phyloP scores from a whole-genome alignment of 2,113 vertebrate genomes.

The Balaeniceps rex region DNA sequence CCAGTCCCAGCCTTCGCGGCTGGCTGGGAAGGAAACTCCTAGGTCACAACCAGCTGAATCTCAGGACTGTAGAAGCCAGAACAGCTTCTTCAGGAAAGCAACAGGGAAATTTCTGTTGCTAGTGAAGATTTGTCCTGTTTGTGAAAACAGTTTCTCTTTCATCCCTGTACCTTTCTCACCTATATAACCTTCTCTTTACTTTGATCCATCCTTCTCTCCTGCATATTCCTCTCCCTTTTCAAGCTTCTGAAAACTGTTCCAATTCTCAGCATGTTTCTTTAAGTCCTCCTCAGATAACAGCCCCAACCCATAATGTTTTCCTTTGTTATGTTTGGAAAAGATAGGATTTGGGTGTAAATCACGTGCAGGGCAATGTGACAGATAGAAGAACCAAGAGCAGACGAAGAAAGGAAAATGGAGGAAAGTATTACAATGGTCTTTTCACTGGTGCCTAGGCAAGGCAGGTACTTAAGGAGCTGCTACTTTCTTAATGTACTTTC shows the following conservation, averaged over 20 bases:
- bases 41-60: neutral
- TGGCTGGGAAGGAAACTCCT: neutral
- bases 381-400: neutral
- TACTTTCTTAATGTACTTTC: neutral
- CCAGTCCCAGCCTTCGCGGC: neutral
- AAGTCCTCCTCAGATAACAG: neutral
- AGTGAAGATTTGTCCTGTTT: neutral
- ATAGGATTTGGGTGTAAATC: neutral
- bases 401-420: neutral
- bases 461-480: neutral
- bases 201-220: neutral
- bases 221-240: neutral
- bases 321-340: neutral
- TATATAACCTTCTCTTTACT: neutral
- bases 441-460: neutral
- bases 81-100: neutral
- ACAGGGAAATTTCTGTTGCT: neutral
- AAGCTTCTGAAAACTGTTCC: neutral
- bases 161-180: neutral
- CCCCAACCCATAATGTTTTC: neutral
- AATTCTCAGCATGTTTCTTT: neutral
- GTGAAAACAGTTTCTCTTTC: neutral
- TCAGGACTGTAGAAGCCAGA: neutral
- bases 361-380: neutral
- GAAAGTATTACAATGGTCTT: neutral